Conservation (phyloP, 2,113 vertebrate genomes). For the Callipepla californica region DNA sequence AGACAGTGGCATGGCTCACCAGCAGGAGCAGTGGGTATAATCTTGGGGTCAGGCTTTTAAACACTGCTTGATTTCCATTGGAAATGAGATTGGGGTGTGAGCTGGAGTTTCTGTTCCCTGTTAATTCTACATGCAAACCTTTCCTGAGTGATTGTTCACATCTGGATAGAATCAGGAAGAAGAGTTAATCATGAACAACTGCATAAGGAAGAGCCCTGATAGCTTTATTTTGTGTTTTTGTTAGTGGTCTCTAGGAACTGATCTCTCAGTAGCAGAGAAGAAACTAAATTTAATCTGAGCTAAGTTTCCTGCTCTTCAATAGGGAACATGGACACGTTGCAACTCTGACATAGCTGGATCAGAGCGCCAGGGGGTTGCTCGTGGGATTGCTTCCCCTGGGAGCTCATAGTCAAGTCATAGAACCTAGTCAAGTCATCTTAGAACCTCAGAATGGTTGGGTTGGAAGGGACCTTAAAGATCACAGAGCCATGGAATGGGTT, state of each 20-base stretch:
- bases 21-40: no score
- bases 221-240: not conserved
- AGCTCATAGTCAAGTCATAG: not conserved
- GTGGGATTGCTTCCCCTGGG: not conserved
- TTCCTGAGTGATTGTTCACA: fast-evolving
- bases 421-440: not conserved
- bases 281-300: not conserved
- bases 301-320: fast-evolving
- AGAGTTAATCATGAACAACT: not conserved
- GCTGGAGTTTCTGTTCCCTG: not conserved
- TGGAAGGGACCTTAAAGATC: no score
- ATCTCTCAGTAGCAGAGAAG: not conserved
- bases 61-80: not conserved
- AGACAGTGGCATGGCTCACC: not conserved
- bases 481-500: no score
- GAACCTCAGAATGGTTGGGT: no score
- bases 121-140: not conserved
- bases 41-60: not conserved
- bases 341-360: not conserved
- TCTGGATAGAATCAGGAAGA: not conserved
- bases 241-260: not conserved
- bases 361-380: fast-evolving
- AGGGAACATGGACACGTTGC: not conserved
- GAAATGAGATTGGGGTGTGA: not conserved
- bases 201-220: not conserved